phyloP scores from a whole-genome alignment of 2,113 vertebrate species.

The Hippocampus guttulatus region DNA sequence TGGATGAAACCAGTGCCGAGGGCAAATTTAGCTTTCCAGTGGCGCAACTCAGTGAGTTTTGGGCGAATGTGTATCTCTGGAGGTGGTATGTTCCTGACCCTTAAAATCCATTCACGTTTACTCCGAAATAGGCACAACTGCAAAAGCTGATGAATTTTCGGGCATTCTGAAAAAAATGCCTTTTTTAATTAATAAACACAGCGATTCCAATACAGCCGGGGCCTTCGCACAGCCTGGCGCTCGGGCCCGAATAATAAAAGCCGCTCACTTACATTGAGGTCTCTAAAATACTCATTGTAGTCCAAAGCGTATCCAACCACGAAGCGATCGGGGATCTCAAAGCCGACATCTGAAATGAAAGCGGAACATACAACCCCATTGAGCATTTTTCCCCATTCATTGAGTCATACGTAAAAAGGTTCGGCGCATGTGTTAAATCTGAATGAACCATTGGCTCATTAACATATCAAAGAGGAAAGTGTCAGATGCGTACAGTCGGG shows the following conservation, averaged over 20 bases:
- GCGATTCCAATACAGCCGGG: too few relatives aligned
- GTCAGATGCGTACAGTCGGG: conserved; percentile 83
- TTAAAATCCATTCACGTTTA: not conserved
- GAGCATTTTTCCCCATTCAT: conserved; percentile 5
- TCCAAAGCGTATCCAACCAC: conserved; percentile 93
- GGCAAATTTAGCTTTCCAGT: too few relatives aligned
- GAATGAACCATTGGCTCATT: conserved; percentile 31
- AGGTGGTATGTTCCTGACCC: too few relatives aligned
- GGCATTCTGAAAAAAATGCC: too few relatives aligned
- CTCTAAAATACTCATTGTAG: conserved; percentile 94
- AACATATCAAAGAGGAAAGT: conserved; percentile 14
- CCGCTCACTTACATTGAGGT: conserved; percentile 82
- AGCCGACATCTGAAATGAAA: conserved; percentile 81
- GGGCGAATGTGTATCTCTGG: too few relatives aligned
- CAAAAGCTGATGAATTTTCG: not conserved
- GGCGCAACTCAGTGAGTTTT: too few relatives aligned
- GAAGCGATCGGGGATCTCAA: conserved; percentile 90
- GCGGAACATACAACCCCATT: conserved; percentile 3
- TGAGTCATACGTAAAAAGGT: conserved; percentile 25
- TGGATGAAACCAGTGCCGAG: too few relatives aligned
- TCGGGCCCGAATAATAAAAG: not conserved
- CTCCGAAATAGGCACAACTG: not conserved
- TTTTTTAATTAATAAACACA: too few relatives aligned
- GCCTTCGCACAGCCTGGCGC: too few relatives aligned
- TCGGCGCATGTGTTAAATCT: conserved; percentile 7